Evolutionary conservation across 2,797 vertebrate species (phyloP).

Genomic region (Apogon talboti): DNA sequence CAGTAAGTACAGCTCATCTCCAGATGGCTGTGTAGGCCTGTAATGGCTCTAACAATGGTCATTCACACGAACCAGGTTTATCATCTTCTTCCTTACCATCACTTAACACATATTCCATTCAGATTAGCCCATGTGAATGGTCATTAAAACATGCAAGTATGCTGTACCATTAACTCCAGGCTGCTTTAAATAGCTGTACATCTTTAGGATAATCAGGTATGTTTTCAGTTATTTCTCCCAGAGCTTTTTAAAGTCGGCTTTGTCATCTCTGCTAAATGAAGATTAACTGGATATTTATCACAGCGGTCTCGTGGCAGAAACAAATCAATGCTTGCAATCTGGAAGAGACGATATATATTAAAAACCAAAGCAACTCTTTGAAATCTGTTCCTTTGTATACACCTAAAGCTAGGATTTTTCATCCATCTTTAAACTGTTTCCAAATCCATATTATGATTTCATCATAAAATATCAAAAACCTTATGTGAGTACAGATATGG

Average conservation of each 20-base stretch:
- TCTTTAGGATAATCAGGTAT: no score
- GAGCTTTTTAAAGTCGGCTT: background rate
- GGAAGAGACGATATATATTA: background rate
- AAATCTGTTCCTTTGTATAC: slow-evolving; percentile 14
- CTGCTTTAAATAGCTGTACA: slow-evolving; percentile 5
- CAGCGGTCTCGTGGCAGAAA: background rate
- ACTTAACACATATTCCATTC: no score
- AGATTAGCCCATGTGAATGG: slow-evolving; percentile 20
- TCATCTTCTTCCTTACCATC: no score
- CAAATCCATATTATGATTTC: background rate
- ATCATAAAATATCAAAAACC: slow-evolving; percentile 29
- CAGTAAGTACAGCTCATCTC: no score
- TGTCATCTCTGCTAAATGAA: background rate
- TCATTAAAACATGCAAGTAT: background rate
- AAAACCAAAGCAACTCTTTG: background rate
- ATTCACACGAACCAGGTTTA: no score
- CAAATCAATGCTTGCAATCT: background rate
- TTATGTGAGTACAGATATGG: no score
- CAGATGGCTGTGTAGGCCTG: no score
- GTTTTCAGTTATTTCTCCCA: no score
- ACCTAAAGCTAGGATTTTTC: slow-evolving; percentile 28
- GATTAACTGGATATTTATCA: background rate
- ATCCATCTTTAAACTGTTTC: slow-evolving; percentile 25
- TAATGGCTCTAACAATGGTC: no score
- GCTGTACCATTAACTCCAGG: background rate